These are phyloP conservation scores for Siniperca scherzeri DNA, from an alignment of 2,797 vertebrate genomes.

Conservation along the genomic window DNA sequence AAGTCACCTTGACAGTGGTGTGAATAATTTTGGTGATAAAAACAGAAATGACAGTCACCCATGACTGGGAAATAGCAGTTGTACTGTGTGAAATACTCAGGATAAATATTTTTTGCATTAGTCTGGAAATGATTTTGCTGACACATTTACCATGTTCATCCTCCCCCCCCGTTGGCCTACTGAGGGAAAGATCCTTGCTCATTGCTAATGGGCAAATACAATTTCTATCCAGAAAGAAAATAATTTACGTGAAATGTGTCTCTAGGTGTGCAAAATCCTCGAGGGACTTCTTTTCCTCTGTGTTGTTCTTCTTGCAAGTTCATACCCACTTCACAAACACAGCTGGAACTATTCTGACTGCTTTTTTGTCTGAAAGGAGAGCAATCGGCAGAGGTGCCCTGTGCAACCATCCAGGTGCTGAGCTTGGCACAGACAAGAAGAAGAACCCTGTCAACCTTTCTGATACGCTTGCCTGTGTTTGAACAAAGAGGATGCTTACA, in stretches of 20 bases:
- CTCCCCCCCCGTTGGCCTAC: constrained; percentile 20
- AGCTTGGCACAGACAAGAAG: constrained; percentile 72
- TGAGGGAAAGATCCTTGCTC: constrained; percentile 34
- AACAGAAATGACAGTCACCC: constrained; percentile 57
- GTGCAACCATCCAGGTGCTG: constrained; percentile 79
- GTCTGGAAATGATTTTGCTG: constrained; percentile 59
- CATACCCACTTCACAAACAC: constrained; percentile 60
- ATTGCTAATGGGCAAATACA: constrained; percentile 50
- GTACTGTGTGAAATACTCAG: constrained; percentile 53
- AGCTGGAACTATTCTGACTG: constrained; percentile 69
- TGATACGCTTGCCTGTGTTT: constrained; percentile 71
- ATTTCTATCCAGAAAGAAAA: constrained; percentile 58
- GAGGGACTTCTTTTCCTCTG: constrained; percentile 53
- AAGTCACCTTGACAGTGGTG: constrained; percentile 79
- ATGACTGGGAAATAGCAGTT: constrained; percentile 59
- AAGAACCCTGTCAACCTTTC: constrained; percentile 78
- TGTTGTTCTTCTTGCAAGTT: constrained; percentile 50
- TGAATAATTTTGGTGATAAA: constrained; percentile 78
- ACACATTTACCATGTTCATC: constrained; percentile 52
- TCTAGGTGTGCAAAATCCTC: constrained; percentile 58
- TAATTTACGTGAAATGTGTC: constrained; percentile 62
- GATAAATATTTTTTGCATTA: constrained; percentile 66
- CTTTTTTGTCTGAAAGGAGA: constrained; percentile 68
- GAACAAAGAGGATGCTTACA: constrained; percentile 78
- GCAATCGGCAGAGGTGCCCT: constrained; percentile 69